Evolutionary conservation across 2,888 invertebrate species (phyloP).

Genomic region (Drosophila anomelani): DNA sequence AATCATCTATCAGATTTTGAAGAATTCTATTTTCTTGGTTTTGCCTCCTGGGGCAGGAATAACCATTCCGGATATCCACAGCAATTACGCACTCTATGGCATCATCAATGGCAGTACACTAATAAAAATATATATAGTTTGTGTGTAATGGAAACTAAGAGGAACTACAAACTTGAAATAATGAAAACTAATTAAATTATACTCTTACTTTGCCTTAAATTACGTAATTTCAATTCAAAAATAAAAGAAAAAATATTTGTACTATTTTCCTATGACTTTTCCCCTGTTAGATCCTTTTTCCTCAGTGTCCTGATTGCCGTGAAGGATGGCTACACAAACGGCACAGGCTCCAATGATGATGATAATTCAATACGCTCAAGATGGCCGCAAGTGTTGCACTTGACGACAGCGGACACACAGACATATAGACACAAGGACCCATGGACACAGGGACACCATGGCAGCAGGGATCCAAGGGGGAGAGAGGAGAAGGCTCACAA

Average conservation of each 20-base stretch:
- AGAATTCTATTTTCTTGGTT: slow-evolving; percentile 24
- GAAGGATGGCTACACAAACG: slow-evolving; percentile 20
- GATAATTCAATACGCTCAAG: slow-evolving; percentile 56
- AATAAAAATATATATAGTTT: neutral
- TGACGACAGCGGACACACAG: slow-evolving; percentile 40
- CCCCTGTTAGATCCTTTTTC: neutral
- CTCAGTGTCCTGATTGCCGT: neutral
- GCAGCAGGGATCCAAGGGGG: neutral
- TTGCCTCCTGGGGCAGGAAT: slow-evolving; percentile 20
- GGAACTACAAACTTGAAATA: neutral
- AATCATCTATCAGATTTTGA: slow-evolving; percentile 21
- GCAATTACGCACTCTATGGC: slow-evolving; percentile 48
- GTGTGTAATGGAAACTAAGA: no score
- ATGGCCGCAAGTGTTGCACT: slow-evolving; percentile 61
- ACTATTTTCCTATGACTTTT: neutral
- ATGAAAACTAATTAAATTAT: neutral
- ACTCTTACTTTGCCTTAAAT: neutral
- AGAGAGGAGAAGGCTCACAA: neutral
- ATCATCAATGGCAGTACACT: slow-evolving; percentile 8
- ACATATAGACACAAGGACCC: slow-evolving; percentile 6
- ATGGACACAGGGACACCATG: neutral
- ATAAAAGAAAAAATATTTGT: neutral
- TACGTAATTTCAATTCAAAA: neutral
- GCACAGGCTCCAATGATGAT: slow-evolving; percentile 34
- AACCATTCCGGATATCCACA: slow-evolving; percentile 42